phyloP scores from a whole-genome alignment of 2,797 vertebrate genomes.

The Champsocephalus esox region DNA sequence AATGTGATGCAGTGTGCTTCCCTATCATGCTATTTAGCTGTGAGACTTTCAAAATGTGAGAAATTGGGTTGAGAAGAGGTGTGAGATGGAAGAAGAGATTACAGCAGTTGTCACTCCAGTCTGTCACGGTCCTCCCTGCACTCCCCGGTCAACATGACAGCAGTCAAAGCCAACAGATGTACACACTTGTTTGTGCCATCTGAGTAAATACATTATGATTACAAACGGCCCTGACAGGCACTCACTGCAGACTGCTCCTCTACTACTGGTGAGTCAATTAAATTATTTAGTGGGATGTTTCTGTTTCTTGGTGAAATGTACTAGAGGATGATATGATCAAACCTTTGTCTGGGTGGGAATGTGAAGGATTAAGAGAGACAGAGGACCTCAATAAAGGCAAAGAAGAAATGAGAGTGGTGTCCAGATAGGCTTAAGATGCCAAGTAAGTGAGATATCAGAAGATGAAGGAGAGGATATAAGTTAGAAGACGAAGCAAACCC shows the following conservation, averaged over 20 bases:
- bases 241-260: conserved; percentile 22
- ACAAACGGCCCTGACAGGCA: conserved; percentile 23
- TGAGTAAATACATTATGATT: conserved; percentile 32
- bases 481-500: not conserved
- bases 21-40: not conserved
- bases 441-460: not conserved
- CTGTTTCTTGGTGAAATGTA: conserved; percentile 3
- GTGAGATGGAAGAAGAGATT: conserved; percentile 29
- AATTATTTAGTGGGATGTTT: not conserved
- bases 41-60: conserved; percentile 23
- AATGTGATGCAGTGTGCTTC: conserved; percentile 15
- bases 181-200: conserved; percentile 39
- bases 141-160: conserved; percentile 30
- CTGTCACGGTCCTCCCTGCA: conserved; percentile 40
- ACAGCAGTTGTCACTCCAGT: conserved; percentile 57
- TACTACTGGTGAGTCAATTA: conserved; percentile 9
- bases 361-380: not conserved
- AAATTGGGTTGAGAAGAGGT: conserved; percentile 43
- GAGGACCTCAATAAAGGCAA: not conserved
- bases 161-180: conserved; percentile 47
- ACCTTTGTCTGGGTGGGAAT: not conserved
- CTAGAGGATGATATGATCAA: not conserved
- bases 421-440: conserved; percentile 10
- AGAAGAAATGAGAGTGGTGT: not conserved
- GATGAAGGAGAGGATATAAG: conserved; percentile 1